Base-by-base conservation (phyloP, 2,113 vertebrate genomes). In the Trematocara nigrifrons region DNA sequence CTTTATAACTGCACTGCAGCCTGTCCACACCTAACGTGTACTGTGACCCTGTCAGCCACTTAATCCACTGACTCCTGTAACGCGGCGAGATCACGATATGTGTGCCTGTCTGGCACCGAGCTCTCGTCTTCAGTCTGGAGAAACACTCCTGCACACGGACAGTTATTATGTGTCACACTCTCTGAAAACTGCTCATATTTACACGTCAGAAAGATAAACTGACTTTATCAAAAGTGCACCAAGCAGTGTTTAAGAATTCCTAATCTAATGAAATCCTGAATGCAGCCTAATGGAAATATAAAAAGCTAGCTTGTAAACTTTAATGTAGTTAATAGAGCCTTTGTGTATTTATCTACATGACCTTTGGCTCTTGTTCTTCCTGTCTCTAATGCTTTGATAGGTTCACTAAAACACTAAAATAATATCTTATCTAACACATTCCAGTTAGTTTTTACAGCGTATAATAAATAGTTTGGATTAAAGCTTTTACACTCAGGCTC, bases 21-120 rank as follows among this genome's bases (percentile, higher is more conserved):
- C 66, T 45, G 86, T 83, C 86, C 84, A 79, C 89, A 83, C 86
- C 89, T 88, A 79, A 80, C 29, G 52, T 89, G 90, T 83, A 91
- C 89, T 79, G 57, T 83, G 84, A 92, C 90, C 92, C 87, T 56
- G 61, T 87, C 80, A 85, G 79, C 82, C 81, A 85, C 79, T 51
- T 45, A 87, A 92, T 92, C 89, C 82, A 81, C 87, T 86, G 57
- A 83, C 71, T 26, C 57, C 38, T 16, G 88, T 93, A 69, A 93
- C 89, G 81, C 45, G 12, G 56, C 31, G 59, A 20, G 4, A 83
- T 81, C 59, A 76, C 80, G 84, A 83, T 38, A 76, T 64, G 40
- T 51, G 20, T 80, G 81, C 87, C 85, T 87, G 57, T 66, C 47
- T 61, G 22, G 51, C 74, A 42, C 45, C 80, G 77, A 92, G 83